Percentiles rank a stretch among this genome's conserved stretches.
These are phyloP conservation scores for Mus pahari DNA, from an alignment of 2,113 vertebrate genomes.

Conservation along the genomic window DNA sequence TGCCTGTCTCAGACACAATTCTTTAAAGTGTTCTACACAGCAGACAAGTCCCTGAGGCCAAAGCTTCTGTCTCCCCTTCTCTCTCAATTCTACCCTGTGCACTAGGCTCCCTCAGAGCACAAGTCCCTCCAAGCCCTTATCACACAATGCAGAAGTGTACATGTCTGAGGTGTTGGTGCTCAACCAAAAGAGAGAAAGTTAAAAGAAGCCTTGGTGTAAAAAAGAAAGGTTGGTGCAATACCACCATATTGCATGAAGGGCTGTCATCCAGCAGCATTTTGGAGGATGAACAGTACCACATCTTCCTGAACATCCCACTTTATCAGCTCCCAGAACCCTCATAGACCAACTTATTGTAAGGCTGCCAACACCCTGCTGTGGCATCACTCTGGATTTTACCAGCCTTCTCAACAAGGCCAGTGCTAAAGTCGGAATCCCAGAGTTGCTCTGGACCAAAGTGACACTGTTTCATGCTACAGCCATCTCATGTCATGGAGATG, in stretches of 20 bases:
- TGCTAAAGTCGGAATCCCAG: neutral
- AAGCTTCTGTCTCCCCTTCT: neutral
- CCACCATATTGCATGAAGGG: neutral
- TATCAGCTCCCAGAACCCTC: rapidly evolving
- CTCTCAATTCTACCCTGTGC: neutral
- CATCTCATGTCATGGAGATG: neutral
- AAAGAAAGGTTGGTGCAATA: neutral
- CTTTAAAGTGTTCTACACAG: neutral
- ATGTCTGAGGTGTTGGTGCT: no score
- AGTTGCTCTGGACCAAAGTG: neutral
- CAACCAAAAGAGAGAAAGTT: rapidly evolving
- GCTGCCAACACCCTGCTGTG: neutral
- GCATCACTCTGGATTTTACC: neutral
- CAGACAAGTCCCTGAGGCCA: neutral
- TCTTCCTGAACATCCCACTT: no score
- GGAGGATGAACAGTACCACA: neutral
- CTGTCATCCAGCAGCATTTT: neutral
- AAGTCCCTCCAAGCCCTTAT: no score
- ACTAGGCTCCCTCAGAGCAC: no score
- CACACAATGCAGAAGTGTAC: no score
- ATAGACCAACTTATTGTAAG: rapidly evolving
- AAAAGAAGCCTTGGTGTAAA: neutral
- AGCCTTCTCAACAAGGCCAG: neutral
- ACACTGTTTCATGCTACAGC: neutral
- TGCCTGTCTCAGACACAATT: no score